Percentiles rank a stretch among this genome's conserved stretches.
Conservation (phyloP, 2,797 vertebrate genomes). For the Enteromius anoplus region DNA sequence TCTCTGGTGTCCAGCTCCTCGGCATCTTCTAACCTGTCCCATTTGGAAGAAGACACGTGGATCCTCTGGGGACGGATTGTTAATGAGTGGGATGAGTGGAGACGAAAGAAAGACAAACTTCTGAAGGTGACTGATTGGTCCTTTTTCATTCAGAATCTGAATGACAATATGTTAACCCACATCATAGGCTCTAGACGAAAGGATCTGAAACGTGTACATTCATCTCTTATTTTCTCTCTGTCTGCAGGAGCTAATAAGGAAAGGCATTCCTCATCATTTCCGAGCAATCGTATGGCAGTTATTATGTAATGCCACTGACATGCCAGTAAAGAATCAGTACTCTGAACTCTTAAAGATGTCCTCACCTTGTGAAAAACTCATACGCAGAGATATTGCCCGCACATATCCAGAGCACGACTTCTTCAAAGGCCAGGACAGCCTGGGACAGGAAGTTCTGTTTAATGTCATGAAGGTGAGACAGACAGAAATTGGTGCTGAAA, state of each 20-base stretch:
- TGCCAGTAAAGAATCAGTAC: constrained; percentile 98
- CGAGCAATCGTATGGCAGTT: constrained; percentile 98
- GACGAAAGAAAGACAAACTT: constrained; percentile 98
- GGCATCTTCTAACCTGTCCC: constrained; percentile 97
- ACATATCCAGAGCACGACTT: constrained; percentile 98
- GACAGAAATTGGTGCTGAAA: neutral
- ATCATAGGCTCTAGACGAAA: neutral
- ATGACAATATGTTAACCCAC: neutral
- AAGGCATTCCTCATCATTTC: constrained; percentile 98
- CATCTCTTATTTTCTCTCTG: neutral
- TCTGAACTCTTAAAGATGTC: constrained; percentile 98
- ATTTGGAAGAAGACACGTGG: constrained; percentile 97
- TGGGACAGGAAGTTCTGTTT: constrained; percentile 98
- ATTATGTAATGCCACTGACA: constrained; percentile 92
- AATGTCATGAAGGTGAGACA: constrained; percentile 95
- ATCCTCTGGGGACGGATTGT: constrained; percentile 97
- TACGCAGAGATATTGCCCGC: constrained; percentile 96
- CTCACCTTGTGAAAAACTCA: constrained; percentile 95
- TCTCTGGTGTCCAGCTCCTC: constrained; percentile 98
- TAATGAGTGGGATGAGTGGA: constrained; percentile 98
- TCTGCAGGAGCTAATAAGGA: constrained; percentile 91
- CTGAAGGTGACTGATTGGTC: constrained; percentile 84
- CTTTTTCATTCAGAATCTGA: neutral
- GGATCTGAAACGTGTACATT: neutral
- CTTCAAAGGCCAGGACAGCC: constrained; percentile 98